Percentiles rank a stretch among this genome's conserved stretches.
These are phyloP conservation scores for Apodemus sylvaticus DNA, from an alignment of 2,113 vertebrate genomes.

Conservation along the genomic window DNA sequence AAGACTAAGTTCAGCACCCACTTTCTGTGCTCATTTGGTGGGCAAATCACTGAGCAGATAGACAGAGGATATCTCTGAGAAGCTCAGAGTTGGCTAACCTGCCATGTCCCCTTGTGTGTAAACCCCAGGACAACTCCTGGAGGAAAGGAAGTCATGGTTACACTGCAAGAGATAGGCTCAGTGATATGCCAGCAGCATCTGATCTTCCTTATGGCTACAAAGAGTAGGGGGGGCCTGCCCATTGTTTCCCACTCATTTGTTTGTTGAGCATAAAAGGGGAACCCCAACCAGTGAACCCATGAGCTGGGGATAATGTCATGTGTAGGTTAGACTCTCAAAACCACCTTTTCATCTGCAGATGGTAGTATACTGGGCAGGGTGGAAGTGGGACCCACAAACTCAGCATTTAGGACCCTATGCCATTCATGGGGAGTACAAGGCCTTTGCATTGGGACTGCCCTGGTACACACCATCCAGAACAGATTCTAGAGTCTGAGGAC, in stretches of 20 bases:
- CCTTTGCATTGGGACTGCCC: fast-evolving
- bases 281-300: fast-evolving
- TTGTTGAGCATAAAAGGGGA: too few species aligned
- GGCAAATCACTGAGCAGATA: fast-evolving
- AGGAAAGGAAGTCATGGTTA: not conserved
- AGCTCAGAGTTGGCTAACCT: not conserved
- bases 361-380: not conserved
- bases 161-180: fast-evolving
- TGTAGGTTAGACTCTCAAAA: not conserved
- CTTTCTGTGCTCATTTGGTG: not conserved
- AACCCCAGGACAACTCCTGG: not conserved
- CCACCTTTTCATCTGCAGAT: not conserved
- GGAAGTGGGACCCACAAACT: not conserved
- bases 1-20: fast-evolving
- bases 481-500: not conserved
- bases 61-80: too few species aligned
- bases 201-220: fast-evolving
- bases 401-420: not conserved
- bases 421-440: too few species aligned
- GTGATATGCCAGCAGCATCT: fast-evolving
- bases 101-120: fast-evolving
- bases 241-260: not conserved
- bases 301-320: too few species aligned
- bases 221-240: fast-evolving
- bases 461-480: not conserved